Evolutionary conservation across 2,113 vertebrate species (phyloP), one percentile per base, ranked within the genome.

Genomic region (Dunckerocampus dactyliophorus): DNA sequence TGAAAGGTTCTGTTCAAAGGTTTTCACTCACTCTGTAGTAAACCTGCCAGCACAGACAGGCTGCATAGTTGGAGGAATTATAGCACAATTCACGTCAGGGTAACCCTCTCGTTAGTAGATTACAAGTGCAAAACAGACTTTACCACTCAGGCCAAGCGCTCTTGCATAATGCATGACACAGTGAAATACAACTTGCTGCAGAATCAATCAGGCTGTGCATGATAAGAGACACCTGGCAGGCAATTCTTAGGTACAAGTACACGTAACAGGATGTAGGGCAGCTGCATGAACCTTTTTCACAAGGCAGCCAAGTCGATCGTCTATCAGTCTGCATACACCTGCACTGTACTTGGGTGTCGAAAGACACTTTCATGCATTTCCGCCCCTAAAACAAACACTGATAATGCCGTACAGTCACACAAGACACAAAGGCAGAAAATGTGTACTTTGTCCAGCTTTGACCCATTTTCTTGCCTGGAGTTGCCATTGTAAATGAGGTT

Each of bases 51-150:
- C 66, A 79, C 81, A 83, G 67, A 82, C 76, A 50, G 72, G 65
- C 78, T 69, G 55, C 76, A 86, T 80, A 79, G 68, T 75, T 83
- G 53, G 34, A 62, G 77, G 80, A 66, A 76, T 85, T 81, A 83
- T 75, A 72, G 56, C 1, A 9, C 51, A 72, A 57, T 58, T 81
- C 61, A 70, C 39, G 54, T 65, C 8, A 1, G 47, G 58, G 24
- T 60, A 75, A 71, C 49, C 46, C 14, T 69, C 59, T 63, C 13
- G 21, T 45, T 22, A 56, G 57, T 67, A 74, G 77, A 81, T 82
- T 73, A 74, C 42, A 57, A 6, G 28, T 56, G 66, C 57, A 8
- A 53, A 74, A 64, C 61, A 73, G 60, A 39, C 52, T 57, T 22
- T 8, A 63, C 47, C 15, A 31, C 8, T 42, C 21, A 47, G 39